Base-by-base conservation (phyloP, 2,888 invertebrate species). In the Melanostoma mellinum region DNA sequence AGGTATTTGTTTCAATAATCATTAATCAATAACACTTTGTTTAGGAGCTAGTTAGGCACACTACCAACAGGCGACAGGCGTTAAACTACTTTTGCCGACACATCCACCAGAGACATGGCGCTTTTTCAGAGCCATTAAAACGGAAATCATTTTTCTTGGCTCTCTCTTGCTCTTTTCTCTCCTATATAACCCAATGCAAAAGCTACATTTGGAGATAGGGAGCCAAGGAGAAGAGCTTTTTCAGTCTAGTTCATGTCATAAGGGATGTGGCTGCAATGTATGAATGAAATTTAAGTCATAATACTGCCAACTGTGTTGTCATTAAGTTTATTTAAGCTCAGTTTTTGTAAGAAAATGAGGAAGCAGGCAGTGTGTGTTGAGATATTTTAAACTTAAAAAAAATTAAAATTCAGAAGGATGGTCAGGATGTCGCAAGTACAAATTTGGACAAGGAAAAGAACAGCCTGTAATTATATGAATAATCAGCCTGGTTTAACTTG, bases 1-100 rank as follows among this genome's bases (percentile, higher is more conserved):
- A 63, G 55, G 42, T 61, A 30, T 63, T 60, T 75, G 48, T 35
- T 48, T 55, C 40, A 61, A n/a, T 53, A 48, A 10, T 50, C 44
- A 56, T 56, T 52, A 73, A 69, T 56, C 68, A 63, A 56, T 78
- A 33, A 38, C 35, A 0, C 6, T 33, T 6, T 33, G 8, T 32
- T 60, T 33, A 2, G 32, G 42, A 42, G 10, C 60, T 9, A 20
- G 20, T 20, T 20, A 46, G 72, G 68, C 68, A 73, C 68, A 67
- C 78, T 78, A 73, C 82, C 78, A 82, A 82, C 73, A 82, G 77
- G 73, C 82, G 48, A 73, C 82, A 73, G 73, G 68, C 73, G 72
- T 78, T 58, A 78, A 78, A 82, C 82, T 82, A 77, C 78, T 73
- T 44, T 78, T 68, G 32, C 56, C 61, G 67, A 32, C 78, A 20